These are phyloP conservation scores for Cancer borealis DNA, from an alignment of 2,888 invertebrate genomes.

Conservation along the genomic window DNA sequence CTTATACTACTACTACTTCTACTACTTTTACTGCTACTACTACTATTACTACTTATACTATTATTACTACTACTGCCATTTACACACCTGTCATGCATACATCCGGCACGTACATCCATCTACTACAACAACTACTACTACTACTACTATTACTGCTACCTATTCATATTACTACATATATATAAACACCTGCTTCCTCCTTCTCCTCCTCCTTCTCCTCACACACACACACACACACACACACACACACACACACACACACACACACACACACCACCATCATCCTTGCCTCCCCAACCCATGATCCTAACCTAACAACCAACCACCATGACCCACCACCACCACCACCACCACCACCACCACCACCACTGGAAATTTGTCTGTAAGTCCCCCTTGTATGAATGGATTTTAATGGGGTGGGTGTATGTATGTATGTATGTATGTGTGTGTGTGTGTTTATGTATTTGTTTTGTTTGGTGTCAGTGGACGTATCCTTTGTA, in stretches of 20 bases:
- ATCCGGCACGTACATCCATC: too few relatives aligned
- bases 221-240: constrained; percentile 16
- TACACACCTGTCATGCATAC: too few relatives aligned
- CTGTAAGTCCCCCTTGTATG: neutral
- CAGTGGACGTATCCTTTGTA: neutral
- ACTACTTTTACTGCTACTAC: too few relatives aligned
- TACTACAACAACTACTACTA: too few relatives aligned
- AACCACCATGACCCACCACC: neutral
- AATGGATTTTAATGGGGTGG: neutral
- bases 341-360: neutral
- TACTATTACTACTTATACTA: too few relatives aligned
- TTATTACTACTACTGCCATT: too few relatives aligned
- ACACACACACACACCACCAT: neutral
- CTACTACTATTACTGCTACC: too few relatives aligned
- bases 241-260: constrained; percentile 20
- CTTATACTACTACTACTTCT: too few relatives aligned
- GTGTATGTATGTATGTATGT: neutral
- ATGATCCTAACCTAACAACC: neutral
- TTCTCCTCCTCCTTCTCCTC: neutral
- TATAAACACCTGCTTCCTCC: neutral
- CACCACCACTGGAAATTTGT: neutral
- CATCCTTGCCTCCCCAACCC: neutral
- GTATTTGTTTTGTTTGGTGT: neutral
- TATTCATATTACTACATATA: too few relatives aligned
- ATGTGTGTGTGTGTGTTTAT: neutral